phyloP scores from a whole-genome alignment of 1,140 invertebrate genomes.

The Dendroctonus ponderosae region DNA sequence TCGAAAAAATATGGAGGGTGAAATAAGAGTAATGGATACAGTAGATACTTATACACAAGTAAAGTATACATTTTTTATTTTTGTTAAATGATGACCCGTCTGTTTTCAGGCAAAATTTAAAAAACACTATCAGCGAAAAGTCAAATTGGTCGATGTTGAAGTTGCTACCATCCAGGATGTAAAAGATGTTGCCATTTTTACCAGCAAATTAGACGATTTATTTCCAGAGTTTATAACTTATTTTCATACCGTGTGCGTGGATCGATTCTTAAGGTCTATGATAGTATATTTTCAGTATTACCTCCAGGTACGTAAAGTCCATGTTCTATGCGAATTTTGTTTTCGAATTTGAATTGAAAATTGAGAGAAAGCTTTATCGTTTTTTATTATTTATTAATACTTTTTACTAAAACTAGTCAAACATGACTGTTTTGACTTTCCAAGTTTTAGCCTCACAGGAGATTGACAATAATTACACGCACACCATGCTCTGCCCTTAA shows the following conservation, averaged over 20 bases:
- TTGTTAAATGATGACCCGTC: neutral
- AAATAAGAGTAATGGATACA: slow-evolving; percentile 24
- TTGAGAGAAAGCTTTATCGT: neutral
- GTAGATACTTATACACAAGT: slow-evolving; percentile 29
- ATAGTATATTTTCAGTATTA: slow-evolving; percentile 64
- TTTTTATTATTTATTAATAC: too few species aligned
- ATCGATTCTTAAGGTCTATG: slow-evolving; percentile 61
- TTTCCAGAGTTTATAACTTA: slow-evolving; percentile 59
- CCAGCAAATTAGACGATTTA: slow-evolving; percentile 55
- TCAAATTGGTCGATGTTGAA: slow-evolving; percentile 54
- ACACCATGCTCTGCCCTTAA: too few species aligned
- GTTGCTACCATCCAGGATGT: slow-evolving; percentile 62
- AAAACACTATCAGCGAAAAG: slow-evolving; percentile 57
- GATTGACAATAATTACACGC: too few species aligned
- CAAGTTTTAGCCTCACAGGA: too few species aligned
- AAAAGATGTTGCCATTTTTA: slow-evolving; percentile 63
- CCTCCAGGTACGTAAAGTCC: slow-evolving; percentile 51
- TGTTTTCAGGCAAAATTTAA: slow-evolving; percentile 57
- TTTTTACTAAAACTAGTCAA: too few species aligned
- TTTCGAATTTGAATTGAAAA: too few species aligned
- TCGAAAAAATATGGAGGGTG: slow-evolving; percentile 20
- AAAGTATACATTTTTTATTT: slow-evolving; percentile 10
- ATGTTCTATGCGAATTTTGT: too few species aligned
- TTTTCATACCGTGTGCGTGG: slow-evolving; percentile 58
- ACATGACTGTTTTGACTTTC: too few species aligned